phyloP scores from a whole-genome alignment of 2,888 invertebrate species.

The Cartodere bifasciata region DNA sequence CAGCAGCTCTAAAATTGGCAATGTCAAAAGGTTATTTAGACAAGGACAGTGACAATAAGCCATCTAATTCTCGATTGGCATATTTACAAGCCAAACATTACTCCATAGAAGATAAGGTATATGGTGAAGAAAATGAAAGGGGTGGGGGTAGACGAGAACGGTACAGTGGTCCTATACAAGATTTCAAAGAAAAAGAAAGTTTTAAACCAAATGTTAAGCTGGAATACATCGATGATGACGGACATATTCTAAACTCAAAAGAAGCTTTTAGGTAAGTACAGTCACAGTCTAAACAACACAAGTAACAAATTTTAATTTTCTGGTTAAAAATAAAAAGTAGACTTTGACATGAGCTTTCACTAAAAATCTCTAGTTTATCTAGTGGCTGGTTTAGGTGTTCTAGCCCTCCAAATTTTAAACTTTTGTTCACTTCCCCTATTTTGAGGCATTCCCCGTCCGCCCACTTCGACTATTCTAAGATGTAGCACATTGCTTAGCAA shows the following conservation, averaged over 20 bases:
- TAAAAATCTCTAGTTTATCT: too few relatives aligned
- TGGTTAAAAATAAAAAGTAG: too few relatives aligned
- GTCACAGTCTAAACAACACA: too few relatives aligned
- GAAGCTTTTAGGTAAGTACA: conserved; percentile 57
- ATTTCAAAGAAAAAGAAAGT: conserved; percentile 82
- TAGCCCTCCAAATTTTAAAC: too few relatives aligned
- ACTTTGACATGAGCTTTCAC: too few relatives aligned
- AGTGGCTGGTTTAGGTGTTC: too few relatives aligned
- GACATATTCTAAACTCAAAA: conserved; percentile 81
- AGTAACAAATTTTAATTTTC: too few relatives aligned
- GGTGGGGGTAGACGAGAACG: conserved; percentile 47
- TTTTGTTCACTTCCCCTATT: too few relatives aligned
- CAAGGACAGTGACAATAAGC: conserved; percentile 62
- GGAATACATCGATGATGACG: conserved; percentile 95
- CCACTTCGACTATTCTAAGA: too few relatives aligned
- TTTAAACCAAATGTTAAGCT: conserved; percentile 91
- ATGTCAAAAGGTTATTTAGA: conserved; percentile 86
- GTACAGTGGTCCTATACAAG: conserved; percentile 73
- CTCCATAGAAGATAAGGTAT: conserved; percentile 65
- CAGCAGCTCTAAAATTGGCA: conserved; percentile 80
- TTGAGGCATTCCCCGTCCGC: too few relatives aligned
- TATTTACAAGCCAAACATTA: conserved; percentile 70
- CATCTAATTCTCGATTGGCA: conserved; percentile 57
- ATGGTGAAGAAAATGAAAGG: conserved; percentile 63
- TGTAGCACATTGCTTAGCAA: too few relatives aligned